phyloP scores from a whole-genome alignment of 2,797 vertebrate genomes.

The Channa striata region DNA sequence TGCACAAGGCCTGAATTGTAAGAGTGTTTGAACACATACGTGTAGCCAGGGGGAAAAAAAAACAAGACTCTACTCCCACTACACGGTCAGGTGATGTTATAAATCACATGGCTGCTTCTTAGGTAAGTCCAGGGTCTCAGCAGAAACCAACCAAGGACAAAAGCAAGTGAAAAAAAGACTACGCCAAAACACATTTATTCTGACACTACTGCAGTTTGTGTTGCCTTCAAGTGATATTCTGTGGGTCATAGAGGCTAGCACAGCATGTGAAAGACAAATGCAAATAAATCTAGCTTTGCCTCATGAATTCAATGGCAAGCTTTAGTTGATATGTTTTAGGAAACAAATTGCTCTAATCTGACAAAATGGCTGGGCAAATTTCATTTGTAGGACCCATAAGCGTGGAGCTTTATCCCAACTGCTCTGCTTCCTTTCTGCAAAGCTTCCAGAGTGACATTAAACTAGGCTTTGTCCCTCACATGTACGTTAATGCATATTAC shows the following conservation, averaged over 20 bases:
- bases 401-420: conserved; percentile 44
- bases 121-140: conserved; percentile 9
- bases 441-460: conserved; percentile 22
- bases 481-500: conserved; percentile 26
- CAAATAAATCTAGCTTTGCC: too few species aligned
- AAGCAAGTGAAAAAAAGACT: neutral
- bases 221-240: conserved; percentile 6
- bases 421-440: conserved; percentile 26
- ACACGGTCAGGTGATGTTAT: neutral
- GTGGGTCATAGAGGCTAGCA: conserved; percentile 1
- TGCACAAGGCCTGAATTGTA: conserved; percentile 5
- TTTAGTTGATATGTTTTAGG: conserved; percentile 74
- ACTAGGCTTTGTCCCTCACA: conserved; percentile 14
- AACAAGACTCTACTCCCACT: neutral
- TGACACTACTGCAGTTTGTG: neutral
- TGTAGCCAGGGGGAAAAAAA: neutral
- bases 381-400: conserved; percentile 71
- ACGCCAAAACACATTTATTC: neutral
- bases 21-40: neutral
- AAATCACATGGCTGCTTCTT: conserved; percentile 8
- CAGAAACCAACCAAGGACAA: conserved; percentile 17
- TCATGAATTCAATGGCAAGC: conserved; percentile 76
- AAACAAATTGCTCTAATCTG: conserved; percentile 75
- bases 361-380: conserved; percentile 72
- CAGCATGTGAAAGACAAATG: conserved; percentile 10